Base-by-base conservation (phyloP, 2,113 vertebrate genomes). In the Benitochromis conjunctus region DNA sequence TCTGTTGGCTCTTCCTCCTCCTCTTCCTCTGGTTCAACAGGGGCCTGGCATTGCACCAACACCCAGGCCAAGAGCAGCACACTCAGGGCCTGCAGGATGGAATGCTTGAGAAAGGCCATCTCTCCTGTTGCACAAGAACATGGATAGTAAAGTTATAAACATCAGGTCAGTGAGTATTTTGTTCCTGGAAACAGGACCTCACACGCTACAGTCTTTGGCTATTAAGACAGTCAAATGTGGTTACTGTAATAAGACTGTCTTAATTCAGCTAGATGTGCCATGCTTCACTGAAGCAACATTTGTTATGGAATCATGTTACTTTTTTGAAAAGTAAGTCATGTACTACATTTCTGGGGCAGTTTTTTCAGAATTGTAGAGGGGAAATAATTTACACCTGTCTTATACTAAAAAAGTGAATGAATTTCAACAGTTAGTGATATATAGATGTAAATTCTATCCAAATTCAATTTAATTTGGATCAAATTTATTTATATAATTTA, bases 41-140 rank as follows among this genome's bases (percentile, higher is more conserved):
- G 87, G 29, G 88, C 88, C 87, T 95, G 96, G 87, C 94, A 94
- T 3, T 66, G 92, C 76, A 95, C 86, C 38, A 95, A 87, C 10
- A 87, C 89, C 80, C 88, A 95, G 86, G 94, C 93, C 90, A 97
- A 89, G 82, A 94, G 85, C 21, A 97, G 93, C 87, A 94, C 83
- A 31, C 92, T 81, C 48, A 97, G 89, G 80, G 96, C 88, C 62
- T 92, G 90, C 82, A 96, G 88, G 85, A 95, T 78, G 31, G 91
- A 86, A 54, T 62, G 89, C 87, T 88, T 86, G 79, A 85, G 93
- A 88, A 89, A 86, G 58, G 86, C 81, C 94, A 94, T 95, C 64
- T 86, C 79, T 80, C 58, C 92, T 91, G 84, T 81, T 90, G 82
- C 80, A 92, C 64, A 87, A 76, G 16, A 48, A 86, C 71, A 86